phyloP scores from a whole-genome alignment of 2,888 invertebrate genomes.

The Chrysomela aeneicollis region DNA sequence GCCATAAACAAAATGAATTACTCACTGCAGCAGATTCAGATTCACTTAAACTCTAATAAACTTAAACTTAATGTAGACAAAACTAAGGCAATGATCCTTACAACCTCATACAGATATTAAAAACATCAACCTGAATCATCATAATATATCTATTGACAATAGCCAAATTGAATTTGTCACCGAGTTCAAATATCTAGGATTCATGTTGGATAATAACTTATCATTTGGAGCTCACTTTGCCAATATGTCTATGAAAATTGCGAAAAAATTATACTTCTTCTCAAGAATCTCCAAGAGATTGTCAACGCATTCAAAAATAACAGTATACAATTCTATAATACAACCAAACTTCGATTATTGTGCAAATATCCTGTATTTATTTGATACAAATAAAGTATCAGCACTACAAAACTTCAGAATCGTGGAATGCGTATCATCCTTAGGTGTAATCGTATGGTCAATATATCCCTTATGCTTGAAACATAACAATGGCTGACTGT shows the following conservation, averaged over 20 bases:
- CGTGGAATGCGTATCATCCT: constrained; percentile 4
- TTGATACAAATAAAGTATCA: no score
- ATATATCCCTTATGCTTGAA: constrained; percentile 7
- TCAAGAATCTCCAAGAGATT: neutral
- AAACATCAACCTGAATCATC: neutral
- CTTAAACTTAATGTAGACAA: neutral
- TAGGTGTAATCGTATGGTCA: constrained; percentile 2
- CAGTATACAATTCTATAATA: neutral
- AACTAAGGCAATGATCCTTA: neutral
- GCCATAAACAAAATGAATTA: neutral
- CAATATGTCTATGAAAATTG: neutral
- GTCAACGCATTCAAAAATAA: neutral
- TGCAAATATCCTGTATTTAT: neutral
- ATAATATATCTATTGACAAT: neutral
- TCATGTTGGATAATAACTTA: neutral
- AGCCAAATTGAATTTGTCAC: neutral
- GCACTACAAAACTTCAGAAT: constrained; percentile 1
- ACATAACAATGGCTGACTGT: neutral
- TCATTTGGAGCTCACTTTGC: neutral
- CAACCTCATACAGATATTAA: neutral
- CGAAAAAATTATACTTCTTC: neutral
- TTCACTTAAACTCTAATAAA: no score
- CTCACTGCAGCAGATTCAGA: neutral
- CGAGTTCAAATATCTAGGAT: no score
- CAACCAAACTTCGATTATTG: constrained; percentile 1